A percentile compares a stretch with the other conserved stretches of the same genome.
These are phyloP conservation scores for Panulirus ornatus DNA, from an alignment of 1,140 invertebrate genomes.

Conservation along the genomic window DNA sequence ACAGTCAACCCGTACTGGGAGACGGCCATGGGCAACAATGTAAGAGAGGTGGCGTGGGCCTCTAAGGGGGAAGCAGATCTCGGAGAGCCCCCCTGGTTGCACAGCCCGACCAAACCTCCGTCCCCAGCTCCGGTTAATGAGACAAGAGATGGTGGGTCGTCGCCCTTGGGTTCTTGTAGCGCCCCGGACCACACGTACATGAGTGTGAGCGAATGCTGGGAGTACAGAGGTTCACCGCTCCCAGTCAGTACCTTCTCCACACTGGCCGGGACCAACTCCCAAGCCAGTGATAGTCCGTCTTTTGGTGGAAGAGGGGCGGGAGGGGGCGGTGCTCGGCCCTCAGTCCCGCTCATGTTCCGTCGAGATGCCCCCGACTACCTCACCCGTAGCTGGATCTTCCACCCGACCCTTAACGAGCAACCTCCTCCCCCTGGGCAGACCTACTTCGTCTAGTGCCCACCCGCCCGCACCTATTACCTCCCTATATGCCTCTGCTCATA, in stretches of 20 bases:
- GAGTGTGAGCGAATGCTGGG: slow-evolving; percentile 74
- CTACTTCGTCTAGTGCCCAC: slow-evolving; percentile 56
- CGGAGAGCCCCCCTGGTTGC: slow-evolving; percentile 51
- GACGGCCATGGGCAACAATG: slow-evolving; percentile 68
- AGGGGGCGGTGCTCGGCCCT: slow-evolving; percentile 10
- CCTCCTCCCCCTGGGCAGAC: slow-evolving; percentile 63
- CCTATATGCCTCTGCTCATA: neutral
- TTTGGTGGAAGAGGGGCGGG: slow-evolving; percentile 4
- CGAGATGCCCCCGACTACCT: slow-evolving; percentile 70
- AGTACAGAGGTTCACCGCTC: slow-evolving; percentile 39
- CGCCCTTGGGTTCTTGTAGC: slow-evolving; percentile 8
- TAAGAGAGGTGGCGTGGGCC: slow-evolving; percentile 61
- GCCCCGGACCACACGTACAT: slow-evolving; percentile 73
- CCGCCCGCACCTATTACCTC: neutral
- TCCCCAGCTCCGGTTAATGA: slow-evolving; percentile 30
- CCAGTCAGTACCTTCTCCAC: slow-evolving; percentile 28
- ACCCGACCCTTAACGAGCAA: slow-evolving; percentile 52
- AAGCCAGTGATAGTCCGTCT: slow-evolving; percentile 8
- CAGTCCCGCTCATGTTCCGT: slow-evolving; percentile 40
- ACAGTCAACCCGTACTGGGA: slow-evolving; percentile 75
- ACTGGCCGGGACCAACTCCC: neutral
- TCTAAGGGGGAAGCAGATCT: slow-evolving; percentile 47
- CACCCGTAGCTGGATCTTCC: slow-evolving; percentile 71
- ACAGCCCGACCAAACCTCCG: slow-evolving; percentile 51
- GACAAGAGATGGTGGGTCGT: slow-evolving; percentile 24